Percentiles rank a stretch among this genome's conserved stretches.
Conservation (phyloP, 2,888 invertebrate genomes). For the Lobophora halterata region DNA sequence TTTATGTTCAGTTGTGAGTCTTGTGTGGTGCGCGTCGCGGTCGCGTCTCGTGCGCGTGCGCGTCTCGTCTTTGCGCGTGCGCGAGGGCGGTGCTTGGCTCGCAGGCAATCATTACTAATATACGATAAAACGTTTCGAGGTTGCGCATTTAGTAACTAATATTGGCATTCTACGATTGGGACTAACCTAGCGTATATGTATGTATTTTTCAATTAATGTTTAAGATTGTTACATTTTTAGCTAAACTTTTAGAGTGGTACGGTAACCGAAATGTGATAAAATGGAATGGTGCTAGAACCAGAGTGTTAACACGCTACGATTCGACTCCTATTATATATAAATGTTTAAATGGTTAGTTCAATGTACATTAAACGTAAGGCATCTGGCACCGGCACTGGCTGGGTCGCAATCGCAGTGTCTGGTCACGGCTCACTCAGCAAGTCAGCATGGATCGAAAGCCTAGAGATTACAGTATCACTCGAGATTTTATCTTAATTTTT, state of each 20-base stretch:
- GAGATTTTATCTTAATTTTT: constrained; percentile 69
- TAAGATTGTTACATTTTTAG: constrained; percentile 82
- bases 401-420: constrained; percentile 60
- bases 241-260: constrained; percentile 82
- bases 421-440: constrained; percentile 56
- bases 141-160: constrained; percentile 79
- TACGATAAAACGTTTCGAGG: constrained; percentile 70
- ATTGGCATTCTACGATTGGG: constrained; percentile 82
- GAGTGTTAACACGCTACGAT: constrained; percentile 81
- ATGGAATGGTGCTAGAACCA: constrained; percentile 82
- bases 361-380: constrained; percentile 75
- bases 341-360: constrained; percentile 76
- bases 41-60: constrained; percentile 28
- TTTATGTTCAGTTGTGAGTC: constrained; percentile 50
- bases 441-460: constrained; percentile 53
- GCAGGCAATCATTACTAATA: constrained; percentile 65
- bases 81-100: constrained; percentile 70
- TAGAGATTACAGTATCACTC: constrained; percentile 80
- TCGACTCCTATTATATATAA: constrained; percentile 78
- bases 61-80: too few species aligned
- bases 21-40: constrained; percentile 24
- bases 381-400: constrained; percentile 76
- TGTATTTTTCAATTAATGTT: constrained; percentile 78
- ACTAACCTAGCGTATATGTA: constrained; percentile 81
- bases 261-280: constrained; percentile 82